phyloP scores from a whole-genome alignment of 2,113 vertebrate species.

The Macrotis lagotis region DNA sequence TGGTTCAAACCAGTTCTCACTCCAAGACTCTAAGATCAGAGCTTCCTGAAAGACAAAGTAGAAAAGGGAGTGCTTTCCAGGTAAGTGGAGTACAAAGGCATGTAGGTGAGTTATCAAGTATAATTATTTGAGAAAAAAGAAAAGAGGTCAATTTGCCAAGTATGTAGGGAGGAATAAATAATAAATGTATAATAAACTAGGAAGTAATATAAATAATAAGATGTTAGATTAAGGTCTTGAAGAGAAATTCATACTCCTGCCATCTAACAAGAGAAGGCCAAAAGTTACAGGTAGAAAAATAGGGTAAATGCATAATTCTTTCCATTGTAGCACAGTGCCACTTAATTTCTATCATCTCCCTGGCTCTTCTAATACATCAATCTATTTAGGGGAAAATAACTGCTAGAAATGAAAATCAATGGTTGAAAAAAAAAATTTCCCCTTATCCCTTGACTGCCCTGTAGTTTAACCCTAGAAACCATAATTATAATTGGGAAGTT shows the following conservation, averaged over 20 bases:
- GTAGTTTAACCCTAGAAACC: not conserved
- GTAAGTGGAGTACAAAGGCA: not conserved
- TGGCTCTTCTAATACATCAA: not conserved
- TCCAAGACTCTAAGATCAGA: not conserved
- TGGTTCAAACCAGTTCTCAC: not conserved
- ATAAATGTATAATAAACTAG: not conserved
- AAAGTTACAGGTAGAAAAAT: not conserved
- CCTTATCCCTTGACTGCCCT: not conserved
- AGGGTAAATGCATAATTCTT: not conserved
- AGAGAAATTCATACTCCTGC: not conserved
- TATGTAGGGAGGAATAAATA: not conserved
- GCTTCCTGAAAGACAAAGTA: not conserved
- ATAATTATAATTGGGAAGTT: not conserved
- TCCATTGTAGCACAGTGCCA: not conserved
- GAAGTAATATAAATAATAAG: not conserved
- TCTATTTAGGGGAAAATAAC: not conserved
- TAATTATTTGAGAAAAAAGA: not conserved
- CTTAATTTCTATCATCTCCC: not conserved
- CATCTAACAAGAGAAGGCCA: not conserved
- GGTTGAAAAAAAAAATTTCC: not conserved
- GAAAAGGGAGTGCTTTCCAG: not conserved
- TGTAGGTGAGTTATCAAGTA: not conserved
- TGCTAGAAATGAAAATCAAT: not conserved
- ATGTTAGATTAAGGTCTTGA: not conserved
- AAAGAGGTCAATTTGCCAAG: not conserved